Evolutionary conservation across 2,888 invertebrate genomes (phyloP), one percentile per base, ranked within the genome.

Genomic region (Drosophila tanythrix): DNA sequence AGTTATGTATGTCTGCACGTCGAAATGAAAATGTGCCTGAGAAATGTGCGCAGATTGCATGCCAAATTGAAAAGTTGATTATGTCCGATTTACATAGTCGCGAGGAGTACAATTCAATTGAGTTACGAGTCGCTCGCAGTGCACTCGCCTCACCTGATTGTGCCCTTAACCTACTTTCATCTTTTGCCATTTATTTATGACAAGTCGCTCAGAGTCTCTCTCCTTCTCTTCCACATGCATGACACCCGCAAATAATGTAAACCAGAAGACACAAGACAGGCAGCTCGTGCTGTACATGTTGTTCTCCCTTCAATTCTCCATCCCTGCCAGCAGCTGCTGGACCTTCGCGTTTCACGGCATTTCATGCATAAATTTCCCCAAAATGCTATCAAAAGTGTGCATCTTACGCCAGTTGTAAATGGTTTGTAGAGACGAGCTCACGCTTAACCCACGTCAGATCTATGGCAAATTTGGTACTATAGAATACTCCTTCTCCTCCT

Each of bases 271-370:
- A 79, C 8, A 55, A 55, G 53, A 36, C 53, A 55, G 88, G 63
- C 68, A 80, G 83, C 86, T 84, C 86, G 86, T 88, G 89, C 89
- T 86, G 80, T 74, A 83, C 88, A 84, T 85, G 88, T 85, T 82
- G 88, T 84, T 79, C 82, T 88, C 78, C 71, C 78, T 67, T 62
- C 60, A 53, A 60, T 51, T 46, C 35, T 61, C 55, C 64, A 56
- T 56, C 33, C 40, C 40, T 68, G 21, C n/a, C 65, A 57, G 31
- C 48, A n/a, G 51, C 31, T 36, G 50, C 31, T 38, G 53, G 51
- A 60, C 65, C 51, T 53, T 60, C 57, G 21, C 48, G 70, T 46
- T 65, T 60, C 59, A 60, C 31, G 63, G 71, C 68, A 75, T 55
- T 63, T 62, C 67, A 72, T 81, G 81, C 72, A 81, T 81, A 82